phyloP scores from a whole-genome alignment of 2,888 invertebrate genomes.

The Philereme vetulata region DNA sequence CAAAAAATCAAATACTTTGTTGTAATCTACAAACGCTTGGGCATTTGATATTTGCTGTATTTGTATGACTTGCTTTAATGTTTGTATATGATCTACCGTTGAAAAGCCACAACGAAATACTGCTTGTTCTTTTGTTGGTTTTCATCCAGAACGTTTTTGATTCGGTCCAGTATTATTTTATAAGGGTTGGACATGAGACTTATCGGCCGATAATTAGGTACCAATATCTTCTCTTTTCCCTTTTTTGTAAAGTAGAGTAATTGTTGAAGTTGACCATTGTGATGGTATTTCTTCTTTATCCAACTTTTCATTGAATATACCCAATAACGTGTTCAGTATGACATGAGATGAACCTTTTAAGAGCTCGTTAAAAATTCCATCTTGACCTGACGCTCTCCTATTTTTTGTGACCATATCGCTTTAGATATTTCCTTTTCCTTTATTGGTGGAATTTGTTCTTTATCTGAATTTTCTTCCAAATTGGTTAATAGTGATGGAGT shows the following conservation, averaged over 20 bases:
- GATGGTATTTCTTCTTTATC: not conserved
- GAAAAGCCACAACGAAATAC: conserved; percentile 35
- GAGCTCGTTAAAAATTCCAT: conserved; percentile 16
- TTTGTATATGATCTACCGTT: conserved; percentile 38
- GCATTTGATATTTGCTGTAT: conserved; percentile 11
- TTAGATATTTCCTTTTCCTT: too few species aligned
- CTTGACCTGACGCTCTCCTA: too few species aligned
- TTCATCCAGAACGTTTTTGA: conserved; percentile 31
- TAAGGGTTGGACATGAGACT: conserved; percentile 36
- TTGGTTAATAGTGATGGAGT: too few species aligned
- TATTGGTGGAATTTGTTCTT: too few species aligned
- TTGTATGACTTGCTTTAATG: conserved; percentile 27
- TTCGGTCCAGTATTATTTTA: conserved; percentile 28
- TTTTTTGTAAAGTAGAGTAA: conserved; percentile 38
- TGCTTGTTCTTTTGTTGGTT: conserved; percentile 38
- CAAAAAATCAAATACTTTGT: conserved; percentile 26
- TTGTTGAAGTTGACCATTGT: conserved; percentile 34
- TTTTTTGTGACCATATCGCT: too few species aligned
- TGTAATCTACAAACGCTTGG: conserved; percentile 21
- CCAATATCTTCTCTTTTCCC: conserved; percentile 34
- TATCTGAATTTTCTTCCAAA: too few species aligned
- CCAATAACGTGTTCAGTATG: conserved; percentile 1
- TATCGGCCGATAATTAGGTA: conserved; percentile 40
- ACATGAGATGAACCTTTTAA: conserved; percentile 2
- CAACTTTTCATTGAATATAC: conserved; percentile 11